Evolutionary conservation across 2,888 invertebrate genomes (phyloP).

Genomic region (Nymphalis polychloros): DNA sequence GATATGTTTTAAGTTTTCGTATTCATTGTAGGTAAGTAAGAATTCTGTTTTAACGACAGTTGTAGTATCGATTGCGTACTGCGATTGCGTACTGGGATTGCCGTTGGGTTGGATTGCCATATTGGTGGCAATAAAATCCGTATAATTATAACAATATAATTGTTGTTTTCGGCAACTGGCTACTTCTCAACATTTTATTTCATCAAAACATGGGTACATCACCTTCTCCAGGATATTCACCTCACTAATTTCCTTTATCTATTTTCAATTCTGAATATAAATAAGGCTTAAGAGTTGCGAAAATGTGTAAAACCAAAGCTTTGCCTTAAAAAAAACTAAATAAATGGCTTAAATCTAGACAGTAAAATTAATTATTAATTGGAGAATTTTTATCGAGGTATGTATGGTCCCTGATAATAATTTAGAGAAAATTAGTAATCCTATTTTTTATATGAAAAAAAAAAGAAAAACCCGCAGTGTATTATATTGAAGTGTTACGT

Average conservation of each 20-base stretch:
- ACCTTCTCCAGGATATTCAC: conserved; percentile 93
- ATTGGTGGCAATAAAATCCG: conserved; percentile 92
- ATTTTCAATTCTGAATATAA: conserved; percentile 21
- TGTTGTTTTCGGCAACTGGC: conserved; percentile 93
- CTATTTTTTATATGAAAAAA: too few species aligned
- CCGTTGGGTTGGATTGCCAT: conserved; percentile 95
- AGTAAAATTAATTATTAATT: too few species aligned
- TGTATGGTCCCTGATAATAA: too few species aligned
- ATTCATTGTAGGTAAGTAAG: conserved; percentile 86
- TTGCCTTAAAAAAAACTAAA: too few species aligned
- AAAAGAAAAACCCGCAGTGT: too few species aligned
- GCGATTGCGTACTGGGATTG: too few species aligned
- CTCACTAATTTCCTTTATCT: conserved; percentile 68
- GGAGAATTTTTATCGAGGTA: too few species aligned
- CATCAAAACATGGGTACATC: conserved; percentile 96
- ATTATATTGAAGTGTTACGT: too few species aligned
- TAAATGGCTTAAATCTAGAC: too few species aligned
- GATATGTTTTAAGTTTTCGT: conserved; percentile 88
- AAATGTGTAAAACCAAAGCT: too few species aligned
- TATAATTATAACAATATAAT: conserved; percentile 86
- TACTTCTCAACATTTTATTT: conserved; percentile 93
- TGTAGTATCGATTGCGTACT: conserved; percentile 92
- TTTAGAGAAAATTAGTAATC: too few species aligned
- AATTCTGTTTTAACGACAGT: conserved; percentile 87
- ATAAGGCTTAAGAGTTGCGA: too few species aligned